Base-by-base conservation (phyloP, 2,888 invertebrate genomes). In the Ephialtes manifestator region DNA sequence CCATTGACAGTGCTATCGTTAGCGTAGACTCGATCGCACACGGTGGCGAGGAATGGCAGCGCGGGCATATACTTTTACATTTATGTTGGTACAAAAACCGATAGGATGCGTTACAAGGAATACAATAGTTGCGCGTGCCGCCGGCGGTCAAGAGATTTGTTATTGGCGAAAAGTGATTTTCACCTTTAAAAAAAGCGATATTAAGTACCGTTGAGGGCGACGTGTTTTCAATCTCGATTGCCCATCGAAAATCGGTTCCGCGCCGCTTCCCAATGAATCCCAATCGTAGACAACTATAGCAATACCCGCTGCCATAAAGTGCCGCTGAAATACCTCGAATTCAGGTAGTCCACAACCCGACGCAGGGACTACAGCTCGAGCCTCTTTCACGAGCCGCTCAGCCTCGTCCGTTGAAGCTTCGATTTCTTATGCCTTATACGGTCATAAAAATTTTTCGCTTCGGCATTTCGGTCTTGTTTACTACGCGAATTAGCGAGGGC, bases 71-170 rank as follows among this genome's bases (percentile, higher is more conserved):
- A 35, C 35, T 35, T 4, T 4, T 35, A 7, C 35, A 35, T 35
- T 35, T 7, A 4, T 35, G 35, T 4, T 35, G 35, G 4, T 35
- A 35, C 35, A 35, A 35, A 35, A 7, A 35, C 0, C 35, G 35
- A 4, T 35, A 35, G 35, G 35, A 35, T 0, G 4, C 4, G 4
- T 35, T 35, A 4, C 35, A 35, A 2, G 51, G 35, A 35, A 71
- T 71, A 4, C 53, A 71, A 53, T 71, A 53, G n/a, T 53, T 53
- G 8, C 70, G 11, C 0, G 15, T 31, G 8, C 70, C 53, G 11
- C 20, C 70, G 11, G 70, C 70, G 10, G 70, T 51, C 5, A 51
- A 28, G 10, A 70, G 51, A 51, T 70, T 70, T n/a, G 70, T 51
- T 15, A 68, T 48, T 7, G 28, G 68, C 0, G 48, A 48, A 68